Conservation (phyloP, 1,140 invertebrate genomes). For the Pseudachorutes palmiensis region DNA sequence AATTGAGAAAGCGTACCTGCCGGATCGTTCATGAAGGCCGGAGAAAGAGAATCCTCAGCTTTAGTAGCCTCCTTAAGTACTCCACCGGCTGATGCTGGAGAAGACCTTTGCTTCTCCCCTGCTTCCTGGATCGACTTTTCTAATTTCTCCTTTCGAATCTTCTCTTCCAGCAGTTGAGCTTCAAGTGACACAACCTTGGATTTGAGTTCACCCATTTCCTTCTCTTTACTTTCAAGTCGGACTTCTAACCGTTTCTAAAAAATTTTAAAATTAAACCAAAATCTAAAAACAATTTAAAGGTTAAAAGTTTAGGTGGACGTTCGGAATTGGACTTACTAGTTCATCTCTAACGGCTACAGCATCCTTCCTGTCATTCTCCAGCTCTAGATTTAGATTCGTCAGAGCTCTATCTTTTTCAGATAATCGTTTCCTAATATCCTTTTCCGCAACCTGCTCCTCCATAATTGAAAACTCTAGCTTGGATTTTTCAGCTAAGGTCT, state of each 20-base stretch:
- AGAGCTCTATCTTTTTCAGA: slow-evolving; percentile 18
- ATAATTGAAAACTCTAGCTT: slow-evolving; percentile 23
- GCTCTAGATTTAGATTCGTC: slow-evolving; percentile 23
- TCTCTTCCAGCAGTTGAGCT: slow-evolving; percentile 31
- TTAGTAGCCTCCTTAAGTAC: not conserved
- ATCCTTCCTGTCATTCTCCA: slow-evolving; percentile 29
- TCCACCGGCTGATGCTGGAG: not conserved
- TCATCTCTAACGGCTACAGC: slow-evolving; percentile 27
- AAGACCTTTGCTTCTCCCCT: not conserved
- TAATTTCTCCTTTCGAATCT: slow-evolving; percentile 21
- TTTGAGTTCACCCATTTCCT: slow-evolving; percentile 32
- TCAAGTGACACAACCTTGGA: slow-evolving; percentile 31
- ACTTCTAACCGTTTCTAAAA: slow-evolving; percentile 1
- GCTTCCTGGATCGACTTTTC: slow-evolving; percentile 20
- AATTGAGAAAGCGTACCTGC: not conserved
- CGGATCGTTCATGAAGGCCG: not conserved
- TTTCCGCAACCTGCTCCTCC: slow-evolving; percentile 19
- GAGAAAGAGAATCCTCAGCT: not conserved
- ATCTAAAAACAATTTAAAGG: not conserved
- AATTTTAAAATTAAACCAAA: not conserved
- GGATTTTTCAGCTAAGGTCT: slow-evolving; percentile 25
- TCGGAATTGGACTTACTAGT: slow-evolving; percentile 22
- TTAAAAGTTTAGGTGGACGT: not conserved
- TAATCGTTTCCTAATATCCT: slow-evolving; percentile 12
- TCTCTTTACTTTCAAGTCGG: slow-evolving; percentile 13